Conservation (phyloP, 2,797 vertebrate species). For the Sebastolobus alascanus region DNA sequence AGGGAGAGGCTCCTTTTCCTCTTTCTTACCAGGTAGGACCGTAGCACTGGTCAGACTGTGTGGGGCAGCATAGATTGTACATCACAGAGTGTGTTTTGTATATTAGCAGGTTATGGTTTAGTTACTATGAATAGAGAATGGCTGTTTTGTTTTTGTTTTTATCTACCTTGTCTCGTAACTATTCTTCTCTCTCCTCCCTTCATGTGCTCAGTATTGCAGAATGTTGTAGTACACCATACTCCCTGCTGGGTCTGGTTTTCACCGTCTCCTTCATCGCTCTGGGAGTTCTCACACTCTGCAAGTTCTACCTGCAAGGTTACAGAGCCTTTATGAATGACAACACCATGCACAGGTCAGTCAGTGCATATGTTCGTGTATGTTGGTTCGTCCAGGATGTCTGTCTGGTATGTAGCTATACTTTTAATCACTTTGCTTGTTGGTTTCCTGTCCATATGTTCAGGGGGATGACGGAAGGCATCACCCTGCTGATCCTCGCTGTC, state of each 20-base stretch:
- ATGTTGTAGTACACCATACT: slow-evolving; percentile 98
- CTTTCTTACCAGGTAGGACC: slow-evolving; percentile 93
- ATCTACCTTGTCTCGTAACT: not conserved
- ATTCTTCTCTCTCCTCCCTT: not conserved
- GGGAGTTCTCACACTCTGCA: slow-evolving; percentile 98
- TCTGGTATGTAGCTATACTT: not conserved
- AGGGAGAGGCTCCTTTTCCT: slow-evolving; percentile 97
- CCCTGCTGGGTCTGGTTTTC: slow-evolving; percentile 96
- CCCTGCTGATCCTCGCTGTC: slow-evolving; percentile 94
- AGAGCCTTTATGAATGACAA: slow-evolving; percentile 98
- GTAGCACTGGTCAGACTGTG: not conserved
- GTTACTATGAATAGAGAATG: not conserved
- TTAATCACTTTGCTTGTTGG: not conserved
- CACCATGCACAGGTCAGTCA: slow-evolving; percentile 94
- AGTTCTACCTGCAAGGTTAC: slow-evolving; percentile 99
- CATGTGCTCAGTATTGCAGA: slow-evolving; percentile 91
- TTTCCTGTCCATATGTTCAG: slow-evolving; percentile 71
- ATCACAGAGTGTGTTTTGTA: not conserved
- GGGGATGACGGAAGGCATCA: slow-evolving; percentile 99
- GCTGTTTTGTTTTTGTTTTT: not conserved
- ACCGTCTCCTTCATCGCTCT: slow-evolving; percentile 97
- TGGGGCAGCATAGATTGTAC: not conserved
- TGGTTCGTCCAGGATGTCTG: not conserved
- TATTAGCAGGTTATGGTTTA: not conserved
- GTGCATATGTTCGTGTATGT: not conserved